Percentiles rank a stretch among this genome's conserved stretches.
phyloP scores from a whole-genome alignment of 2,888 invertebrate genomes.

The Aspidapion aeneum region DNA sequence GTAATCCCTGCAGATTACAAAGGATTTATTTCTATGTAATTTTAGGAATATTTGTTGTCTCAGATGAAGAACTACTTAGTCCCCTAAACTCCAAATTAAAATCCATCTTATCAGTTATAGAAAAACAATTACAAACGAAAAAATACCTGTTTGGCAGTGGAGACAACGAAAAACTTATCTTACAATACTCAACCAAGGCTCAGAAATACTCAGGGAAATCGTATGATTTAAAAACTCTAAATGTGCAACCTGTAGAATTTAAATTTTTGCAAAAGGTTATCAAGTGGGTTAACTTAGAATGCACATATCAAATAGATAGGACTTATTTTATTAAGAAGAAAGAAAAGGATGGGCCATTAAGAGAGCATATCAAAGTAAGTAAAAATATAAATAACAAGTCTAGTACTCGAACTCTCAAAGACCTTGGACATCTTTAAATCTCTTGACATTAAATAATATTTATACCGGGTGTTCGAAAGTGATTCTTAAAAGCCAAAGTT shows the following conservation, averaged over 20 bases:
- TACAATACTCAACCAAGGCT: conserved; percentile 56
- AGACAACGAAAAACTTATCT: conserved; percentile 60
- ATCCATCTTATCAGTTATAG: conserved; percentile 54
- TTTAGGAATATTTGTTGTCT: conserved; percentile 70
- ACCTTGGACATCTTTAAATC: too few species aligned
- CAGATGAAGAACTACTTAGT: conserved; percentile 61
- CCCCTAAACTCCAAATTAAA: conserved; percentile 57
- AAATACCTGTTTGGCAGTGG: conserved; percentile 60
- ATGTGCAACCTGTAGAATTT: conserved; percentile 69
- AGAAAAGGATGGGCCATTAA: conserved; percentile 60
- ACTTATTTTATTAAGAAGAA: conserved; percentile 65
- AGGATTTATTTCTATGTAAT: too few species aligned
- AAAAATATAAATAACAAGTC: background rate
- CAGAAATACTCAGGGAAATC: conserved; percentile 61
- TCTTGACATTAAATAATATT: too few species aligned
- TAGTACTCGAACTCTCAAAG: too few species aligned
- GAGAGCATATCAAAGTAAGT: conserved; percentile 65
- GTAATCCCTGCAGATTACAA: too few species aligned
- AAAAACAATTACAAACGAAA: conserved; percentile 55
- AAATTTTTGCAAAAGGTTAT: conserved; percentile 67
- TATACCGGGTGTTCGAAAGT: too few species aligned
- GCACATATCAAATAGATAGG: conserved; percentile 72
- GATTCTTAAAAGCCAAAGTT: too few species aligned
- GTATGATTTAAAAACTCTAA: conserved; percentile 55
- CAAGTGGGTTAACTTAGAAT: conserved; percentile 75